Percentiles rank a stretch among this genome's conserved stretches.
phyloP scores from a whole-genome alignment of 2,888 invertebrate species.

The Brachyptera risi region DNA sequence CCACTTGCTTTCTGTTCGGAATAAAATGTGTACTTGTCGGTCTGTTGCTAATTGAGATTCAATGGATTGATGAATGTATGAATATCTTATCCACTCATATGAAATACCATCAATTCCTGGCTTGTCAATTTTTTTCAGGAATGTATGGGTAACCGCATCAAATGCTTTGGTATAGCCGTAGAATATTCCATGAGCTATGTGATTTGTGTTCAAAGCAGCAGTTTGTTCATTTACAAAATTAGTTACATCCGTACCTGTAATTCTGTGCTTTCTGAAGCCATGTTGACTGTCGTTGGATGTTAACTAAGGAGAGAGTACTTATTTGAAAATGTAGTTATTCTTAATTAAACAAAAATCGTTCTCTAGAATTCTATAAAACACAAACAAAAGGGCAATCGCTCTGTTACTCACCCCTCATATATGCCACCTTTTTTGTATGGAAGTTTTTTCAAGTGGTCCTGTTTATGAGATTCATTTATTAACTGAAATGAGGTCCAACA shows the following conservation, averaged over 20 bases:
- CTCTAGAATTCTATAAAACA: slow-evolving; percentile 6
- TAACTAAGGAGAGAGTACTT: background rate
- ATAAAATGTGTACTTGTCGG: too few relatives aligned
- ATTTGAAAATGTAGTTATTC: background rate
- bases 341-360: background rate
- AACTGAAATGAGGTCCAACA: background rate
- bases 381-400: background rate
- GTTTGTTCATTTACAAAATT: background rate
- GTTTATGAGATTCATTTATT: background rate
- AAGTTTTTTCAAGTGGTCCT: background rate
- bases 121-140: background rate
- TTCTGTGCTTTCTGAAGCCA: background rate
- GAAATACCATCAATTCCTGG: background rate
- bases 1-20: background rate
- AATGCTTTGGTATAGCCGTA: slow-evolving; percentile 1
- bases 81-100: background rate
- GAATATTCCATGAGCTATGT: background rate
- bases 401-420: background rate
- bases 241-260: background rate
- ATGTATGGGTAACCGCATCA: background rate
- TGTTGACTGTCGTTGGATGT: background rate
- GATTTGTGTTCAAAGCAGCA: background rate
- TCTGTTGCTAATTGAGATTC: too few relatives aligned
- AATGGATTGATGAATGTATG: too few relatives aligned
- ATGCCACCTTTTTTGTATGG: background rate